A percentile compares a stretch with the other conserved stretches of the same genome.
Evolutionary conservation across 2,888 invertebrate genomes (phyloP).

Genomic region (Agrotis clavis): DNA sequence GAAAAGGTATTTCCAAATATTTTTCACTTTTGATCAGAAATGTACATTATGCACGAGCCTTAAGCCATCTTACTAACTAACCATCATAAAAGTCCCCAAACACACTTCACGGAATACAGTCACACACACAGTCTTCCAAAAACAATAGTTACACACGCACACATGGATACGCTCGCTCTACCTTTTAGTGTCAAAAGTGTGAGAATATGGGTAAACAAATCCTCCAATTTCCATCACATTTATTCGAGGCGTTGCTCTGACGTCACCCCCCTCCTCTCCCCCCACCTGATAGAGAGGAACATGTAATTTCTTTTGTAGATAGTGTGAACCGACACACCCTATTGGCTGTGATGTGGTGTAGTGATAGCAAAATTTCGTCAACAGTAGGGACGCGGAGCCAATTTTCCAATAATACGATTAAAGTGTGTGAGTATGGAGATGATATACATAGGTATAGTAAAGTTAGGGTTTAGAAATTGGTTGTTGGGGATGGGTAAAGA

Average conservation of each 20-base stretch:
- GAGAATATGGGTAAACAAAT: conserved; percentile 92
- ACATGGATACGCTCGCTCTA: conserved; percentile 71
- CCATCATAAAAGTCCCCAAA: conserved; percentile 62
- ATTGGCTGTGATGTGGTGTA: conserved; percentile 79
- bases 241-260: conserved; percentile 86
- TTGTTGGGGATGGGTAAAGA: background rate
- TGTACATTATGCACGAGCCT: conserved; percentile 9
- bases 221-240: conserved; percentile 92
- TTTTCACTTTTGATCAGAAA: background rate
- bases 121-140: conserved; percentile 68
- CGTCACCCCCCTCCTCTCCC: conserved; percentile 76
- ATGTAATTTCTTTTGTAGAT: conserved; percentile 90
- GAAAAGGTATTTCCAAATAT: background rate
- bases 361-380: conserved; percentile 83
- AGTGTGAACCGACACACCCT: conserved; percentile 86
- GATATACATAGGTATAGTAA: conserved; percentile 55
- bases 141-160: conserved; percentile 74
- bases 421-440: conserved; percentile 72
- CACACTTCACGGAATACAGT: conserved; percentile 62
- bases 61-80: conserved; percentile 59
- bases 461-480: conserved; percentile 31
- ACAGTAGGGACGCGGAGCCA: conserved; percentile 79
- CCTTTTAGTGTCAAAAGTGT: conserved; percentile 91
- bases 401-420: conserved; percentile 84
- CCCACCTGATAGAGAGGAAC: conserved; percentile 79